A percentile compares a stretch with the other conserved stretches of the same genome.
phyloP scores from a whole-genome alignment of 2,113 vertebrate species.

The Oncorhynchus nerka region DNA sequence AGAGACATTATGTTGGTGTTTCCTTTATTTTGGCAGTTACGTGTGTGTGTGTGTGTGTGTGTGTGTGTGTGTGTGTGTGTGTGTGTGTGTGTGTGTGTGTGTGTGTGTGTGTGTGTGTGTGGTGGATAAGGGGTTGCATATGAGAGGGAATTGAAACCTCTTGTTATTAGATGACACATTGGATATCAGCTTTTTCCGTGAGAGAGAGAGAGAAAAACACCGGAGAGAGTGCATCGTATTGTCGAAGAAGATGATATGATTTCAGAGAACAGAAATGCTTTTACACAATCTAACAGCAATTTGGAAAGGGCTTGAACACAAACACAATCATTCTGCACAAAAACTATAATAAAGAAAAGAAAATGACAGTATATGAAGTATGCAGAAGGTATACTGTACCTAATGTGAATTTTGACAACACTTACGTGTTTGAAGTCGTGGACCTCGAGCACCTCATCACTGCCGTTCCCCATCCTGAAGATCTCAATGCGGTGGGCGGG shows the following conservation, averaged over 20 bases:
- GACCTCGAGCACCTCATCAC: conserved; percentile 88
- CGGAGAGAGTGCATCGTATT: not conserved
- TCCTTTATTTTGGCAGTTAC: no score
- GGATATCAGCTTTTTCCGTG: conserved; percentile 14
- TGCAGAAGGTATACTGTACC: not conserved
- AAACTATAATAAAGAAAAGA: not conserved
- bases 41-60: no score
- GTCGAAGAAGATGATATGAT: conserved; percentile 24
- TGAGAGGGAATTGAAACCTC: not conserved
- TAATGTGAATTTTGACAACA: conserved; percentile 8
- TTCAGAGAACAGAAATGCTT: conserved; percentile 15
- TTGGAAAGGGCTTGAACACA: not conserved
- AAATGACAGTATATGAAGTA: not conserved
- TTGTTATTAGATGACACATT: conserved; percentile 15
- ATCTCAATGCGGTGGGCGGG: conserved; percentile 80
- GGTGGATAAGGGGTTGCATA: not conserved
- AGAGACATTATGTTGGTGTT: no score
- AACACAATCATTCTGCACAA: not conserved
- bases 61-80: no score
- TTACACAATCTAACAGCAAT: not conserved
- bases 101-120: no score
- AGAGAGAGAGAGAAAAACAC: conserved; percentile 10
- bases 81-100: no score
- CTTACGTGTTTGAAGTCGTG: conserved; percentile 96
- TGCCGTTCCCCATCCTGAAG: conserved; percentile 86